Evolutionary conservation across 2,797 vertebrate genomes (phyloP).

Genomic region (Sardinella longiceps): DNA sequence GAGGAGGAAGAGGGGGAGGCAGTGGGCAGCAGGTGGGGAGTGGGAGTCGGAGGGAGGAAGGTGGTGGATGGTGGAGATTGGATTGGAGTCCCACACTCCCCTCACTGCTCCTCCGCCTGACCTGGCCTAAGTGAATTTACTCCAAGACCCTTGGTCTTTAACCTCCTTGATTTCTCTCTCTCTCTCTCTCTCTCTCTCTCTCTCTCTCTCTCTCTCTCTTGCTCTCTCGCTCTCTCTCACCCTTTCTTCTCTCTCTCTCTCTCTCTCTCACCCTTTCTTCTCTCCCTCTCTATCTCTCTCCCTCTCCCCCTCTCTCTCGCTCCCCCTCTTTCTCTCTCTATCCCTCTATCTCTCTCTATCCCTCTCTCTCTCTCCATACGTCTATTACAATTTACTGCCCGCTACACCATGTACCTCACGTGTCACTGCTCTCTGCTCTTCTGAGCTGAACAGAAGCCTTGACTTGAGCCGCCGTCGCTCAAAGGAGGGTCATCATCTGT

Average conservation of each 20-base stretch:
- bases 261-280: background rate
- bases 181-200: background rate
- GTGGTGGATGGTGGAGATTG: background rate
- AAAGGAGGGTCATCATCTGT: background rate
- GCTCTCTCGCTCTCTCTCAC: background rate
- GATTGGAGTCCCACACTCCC: background rate
- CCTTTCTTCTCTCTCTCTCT: background rate
- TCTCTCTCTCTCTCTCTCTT: background rate
- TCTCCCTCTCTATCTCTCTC: conserved; percentile 8
- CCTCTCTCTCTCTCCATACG: background rate
- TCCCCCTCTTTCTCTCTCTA: background rate
- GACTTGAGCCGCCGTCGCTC: background rate
- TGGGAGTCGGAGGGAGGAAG: background rate
- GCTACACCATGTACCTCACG: background rate
- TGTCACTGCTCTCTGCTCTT: background rate
- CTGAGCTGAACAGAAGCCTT: background rate
- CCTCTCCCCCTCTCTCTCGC: background rate
- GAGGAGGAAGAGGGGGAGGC: background rate
- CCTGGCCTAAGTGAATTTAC: background rate
- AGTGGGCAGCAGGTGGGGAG: background rate
- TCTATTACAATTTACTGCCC: background rate
- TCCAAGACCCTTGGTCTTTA: background rate
- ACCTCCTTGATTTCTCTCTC: background rate
- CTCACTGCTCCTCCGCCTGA: background rate
- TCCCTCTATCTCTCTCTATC: background rate